Conservation (phyloP, 2,797 vertebrate genomes). For the Falco berigora region DNA sequence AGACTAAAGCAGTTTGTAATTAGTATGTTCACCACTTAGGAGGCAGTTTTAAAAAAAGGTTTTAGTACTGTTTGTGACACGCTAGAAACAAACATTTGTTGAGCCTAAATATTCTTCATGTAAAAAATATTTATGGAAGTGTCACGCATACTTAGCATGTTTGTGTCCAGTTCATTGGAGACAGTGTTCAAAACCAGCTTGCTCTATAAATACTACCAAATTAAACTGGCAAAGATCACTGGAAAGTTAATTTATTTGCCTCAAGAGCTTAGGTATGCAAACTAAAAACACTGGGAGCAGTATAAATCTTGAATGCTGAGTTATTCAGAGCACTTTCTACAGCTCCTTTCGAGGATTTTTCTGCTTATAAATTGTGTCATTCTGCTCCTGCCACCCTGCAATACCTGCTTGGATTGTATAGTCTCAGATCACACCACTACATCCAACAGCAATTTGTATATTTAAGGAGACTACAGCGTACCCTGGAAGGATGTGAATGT, state of each 20-base stretch:
- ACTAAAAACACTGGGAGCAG: neutral
- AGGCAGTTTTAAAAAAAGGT: neutral
- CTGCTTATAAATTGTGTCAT: neutral
- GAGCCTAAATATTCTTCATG: neutral
- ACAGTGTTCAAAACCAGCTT: neutral
- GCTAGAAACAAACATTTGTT: neutral
- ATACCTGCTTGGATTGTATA: neutral
- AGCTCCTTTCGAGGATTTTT: neutral
- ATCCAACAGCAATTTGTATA: neutral
- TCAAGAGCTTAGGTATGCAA: neutral
- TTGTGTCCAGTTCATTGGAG: neutral
- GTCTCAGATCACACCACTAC: neutral
- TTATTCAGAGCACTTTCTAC: neutral
- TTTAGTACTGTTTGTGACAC: neutral
- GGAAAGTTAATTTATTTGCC: slow-evolving; percentile 1
- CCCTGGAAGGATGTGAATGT: neutral
- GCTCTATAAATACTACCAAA: slow-evolving; percentile 5
- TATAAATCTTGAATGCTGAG: neutral
- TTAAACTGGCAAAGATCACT: neutral
- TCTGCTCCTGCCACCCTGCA: slow-evolving; percentile 31
- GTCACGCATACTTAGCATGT: neutral
- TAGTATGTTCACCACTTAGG: neutral
- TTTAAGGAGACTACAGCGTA: neutral
- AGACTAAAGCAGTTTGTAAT: neutral
- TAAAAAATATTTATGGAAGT: neutral